Evolutionary conservation across 1,140 invertebrate genomes (phyloP).

Genomic region (Daktulosphaira vitifoliae): DNA sequence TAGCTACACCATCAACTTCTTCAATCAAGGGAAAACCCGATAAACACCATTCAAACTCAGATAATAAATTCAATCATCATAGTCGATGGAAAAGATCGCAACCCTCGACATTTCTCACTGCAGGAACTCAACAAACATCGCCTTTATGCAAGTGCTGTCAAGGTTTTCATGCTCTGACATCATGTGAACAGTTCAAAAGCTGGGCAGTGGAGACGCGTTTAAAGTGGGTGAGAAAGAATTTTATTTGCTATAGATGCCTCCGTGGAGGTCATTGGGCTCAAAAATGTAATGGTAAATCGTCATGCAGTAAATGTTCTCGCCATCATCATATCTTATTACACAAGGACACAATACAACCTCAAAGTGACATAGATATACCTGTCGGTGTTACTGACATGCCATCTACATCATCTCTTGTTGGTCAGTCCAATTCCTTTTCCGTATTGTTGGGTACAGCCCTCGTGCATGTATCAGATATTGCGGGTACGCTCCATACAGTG

Average conservation of each 20-base stretch:
- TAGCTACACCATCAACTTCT: too few relatives aligned
- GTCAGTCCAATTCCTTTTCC: not conserved
- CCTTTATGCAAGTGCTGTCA: not conserved
- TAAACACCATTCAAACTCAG: too few relatives aligned
- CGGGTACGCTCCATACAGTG: not conserved
- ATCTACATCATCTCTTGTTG: not conserved
- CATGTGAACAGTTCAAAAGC: not conserved
- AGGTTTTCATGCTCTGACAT: not conserved
- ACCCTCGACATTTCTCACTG: too few relatives aligned
- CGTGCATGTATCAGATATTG: not conserved
- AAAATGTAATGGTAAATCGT: not conserved
- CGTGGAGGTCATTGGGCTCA: not conserved
- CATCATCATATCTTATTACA: not conserved
- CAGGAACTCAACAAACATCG: not conserved
- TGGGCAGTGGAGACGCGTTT: not conserved
- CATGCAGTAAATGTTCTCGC: not conserved
- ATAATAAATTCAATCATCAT: too few relatives aligned
- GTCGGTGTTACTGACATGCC: not conserved
- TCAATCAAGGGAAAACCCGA: too few relatives aligned
- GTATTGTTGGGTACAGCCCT: not conserved
- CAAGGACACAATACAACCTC: too few relatives aligned
- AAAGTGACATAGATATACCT: too few relatives aligned
- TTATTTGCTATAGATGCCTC: not conserved
- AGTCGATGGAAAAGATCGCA: too few relatives aligned
- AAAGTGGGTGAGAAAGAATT: not conserved